These are phyloP conservation scores for Erebia epiphron DNA, from an alignment of 2,888 invertebrate genomes.

Conservation along the genomic window DNA sequence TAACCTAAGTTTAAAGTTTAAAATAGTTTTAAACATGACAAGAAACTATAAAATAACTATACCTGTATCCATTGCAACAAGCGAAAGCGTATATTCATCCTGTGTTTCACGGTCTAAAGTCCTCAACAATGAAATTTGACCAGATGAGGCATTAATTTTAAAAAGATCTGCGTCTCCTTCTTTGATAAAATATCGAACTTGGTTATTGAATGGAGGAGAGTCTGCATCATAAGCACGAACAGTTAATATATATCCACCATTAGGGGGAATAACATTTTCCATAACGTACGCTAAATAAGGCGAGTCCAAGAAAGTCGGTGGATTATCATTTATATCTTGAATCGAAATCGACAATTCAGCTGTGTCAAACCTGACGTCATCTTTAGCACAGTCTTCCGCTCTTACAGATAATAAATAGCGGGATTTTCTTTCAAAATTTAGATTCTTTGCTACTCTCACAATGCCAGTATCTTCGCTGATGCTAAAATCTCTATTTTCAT, in stretches of 20 bases:
- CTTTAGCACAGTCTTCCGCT: conserved; percentile 94
- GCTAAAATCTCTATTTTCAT: conserved; percentile 94
- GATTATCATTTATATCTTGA: conserved; percentile 96
- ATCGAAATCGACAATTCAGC: conserved; percentile 92
- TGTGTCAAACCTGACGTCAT: conserved; percentile 88
- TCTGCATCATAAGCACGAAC: conserved; percentile 96
- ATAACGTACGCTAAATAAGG: conserved; percentile 96
- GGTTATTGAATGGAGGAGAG: conserved; percentile 93
- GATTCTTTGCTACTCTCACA: conserved; percentile 94
- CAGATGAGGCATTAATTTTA: conserved; percentile 95
- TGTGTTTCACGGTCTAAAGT: conserved; percentile 93
- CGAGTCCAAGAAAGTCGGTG: conserved; percentile 96
- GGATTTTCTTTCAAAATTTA: conserved; percentile 95
- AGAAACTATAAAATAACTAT: conserved; percentile 37
- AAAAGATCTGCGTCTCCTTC: conserved; percentile 96
- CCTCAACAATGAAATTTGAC: conserved; percentile 92
- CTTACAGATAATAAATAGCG: conserved; percentile 92
- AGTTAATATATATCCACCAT: conserved; percentile 90
- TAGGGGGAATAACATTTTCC: conserved; percentile 94
- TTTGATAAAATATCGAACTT: conserved; percentile 96
- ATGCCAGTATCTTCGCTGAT: conserved; percentile 96
- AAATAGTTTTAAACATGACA: neutral
- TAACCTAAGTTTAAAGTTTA: too few species aligned
- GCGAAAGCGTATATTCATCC: conserved; percentile 91
- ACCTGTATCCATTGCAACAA: conserved; percentile 98